Evolutionary conservation across 2,888 invertebrate genomes (phyloP), one percentile per base, ranked within the genome.

Genomic region (Lepetodrilus schrolli): DNA sequence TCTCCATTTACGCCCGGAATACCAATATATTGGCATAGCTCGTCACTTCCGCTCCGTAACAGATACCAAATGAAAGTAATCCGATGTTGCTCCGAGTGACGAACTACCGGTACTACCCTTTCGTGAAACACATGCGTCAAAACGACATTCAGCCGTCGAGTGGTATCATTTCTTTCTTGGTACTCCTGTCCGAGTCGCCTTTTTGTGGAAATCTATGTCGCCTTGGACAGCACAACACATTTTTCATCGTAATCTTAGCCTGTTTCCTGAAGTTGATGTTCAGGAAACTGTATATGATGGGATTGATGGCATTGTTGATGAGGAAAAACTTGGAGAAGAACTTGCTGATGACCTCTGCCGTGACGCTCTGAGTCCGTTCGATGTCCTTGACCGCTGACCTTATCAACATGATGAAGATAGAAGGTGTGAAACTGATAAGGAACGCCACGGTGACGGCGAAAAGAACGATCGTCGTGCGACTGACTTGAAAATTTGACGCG

Each of bases 241-340:
- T 79, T 65, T 76, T 69, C 50, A 82, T 70, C 4, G 78, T 73
- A 34, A 75, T 78, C 20, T 70, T 71, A 8, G 78, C 77, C 50
- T 82, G 80, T 8, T 70, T 75, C n/a, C 82, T 72, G 73, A 82
- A 82, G 73, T 82, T 79, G 38, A 82, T 70, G 74, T 82, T 82
- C 7, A 80, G 73, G 58, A 82, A 82, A 43, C 82, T 82, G 78
- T 82, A 82, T 38, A 82, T 82, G 38, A 82, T 77, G 10, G 82
- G 82, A 70, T 82, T 82, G 74, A 79, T 82, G 36, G 82, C 77
- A 58, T 82, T 78, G 74, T 82, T 82, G 68, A 82, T 80, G 71
- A 82, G 80, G 75, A 70, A 76, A 38, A 78, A 79, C 70, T 82
- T 82, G 8, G 79, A 77, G 72, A 79, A 79, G 69, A 82, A 74